phyloP scores from a whole-genome alignment of 2,113 vertebrate genomes.

The Polyodon spathula region DNA sequence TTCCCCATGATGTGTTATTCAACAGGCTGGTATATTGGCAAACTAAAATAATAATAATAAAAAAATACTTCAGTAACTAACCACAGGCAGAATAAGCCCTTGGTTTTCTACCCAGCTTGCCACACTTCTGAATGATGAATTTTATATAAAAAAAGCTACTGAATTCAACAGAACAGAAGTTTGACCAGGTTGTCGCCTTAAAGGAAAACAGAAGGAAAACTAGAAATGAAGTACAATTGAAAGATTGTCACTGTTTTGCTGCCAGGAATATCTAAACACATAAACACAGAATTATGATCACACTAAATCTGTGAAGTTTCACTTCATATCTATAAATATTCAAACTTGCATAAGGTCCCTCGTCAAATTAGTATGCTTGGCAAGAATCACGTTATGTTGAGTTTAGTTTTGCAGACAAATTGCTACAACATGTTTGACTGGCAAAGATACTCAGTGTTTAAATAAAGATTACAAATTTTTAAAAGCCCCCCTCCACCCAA shows the following conservation, averaged over 20 bases:
- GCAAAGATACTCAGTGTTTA: constrained; percentile 23
- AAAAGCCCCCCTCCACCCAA: neutral
- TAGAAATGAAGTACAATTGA: constrained; percentile 10
- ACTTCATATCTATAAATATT: constrained; percentile 37
- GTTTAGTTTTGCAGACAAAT: constrained; percentile 28
- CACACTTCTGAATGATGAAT: neutral
- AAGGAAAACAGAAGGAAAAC: constrained; percentile 15
- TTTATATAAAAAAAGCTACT: neutral
- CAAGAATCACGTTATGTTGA: constrained; percentile 22
- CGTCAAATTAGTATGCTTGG: constrained; percentile 34
- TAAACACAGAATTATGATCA: constrained; percentile 26
- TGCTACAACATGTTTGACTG: constrained; percentile 23
- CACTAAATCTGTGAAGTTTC: constrained; percentile 32
- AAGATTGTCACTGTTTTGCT: constrained; percentile 9
- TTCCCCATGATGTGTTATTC: neutral
- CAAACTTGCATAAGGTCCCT: constrained; percentile 29
- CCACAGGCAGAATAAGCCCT: neutral
- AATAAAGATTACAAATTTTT: constrained; percentile 21
- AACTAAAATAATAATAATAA: neutral
- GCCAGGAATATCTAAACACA: constrained; percentile 19
- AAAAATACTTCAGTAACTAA: neutral
- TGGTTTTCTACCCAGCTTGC: neutral
- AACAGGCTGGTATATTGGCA: neutral
- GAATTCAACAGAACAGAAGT: constrained; percentile 8
- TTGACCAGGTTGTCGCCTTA: constrained; percentile 14